A percentile compares a stretch with the other conserved stretches of the same genome.
phyloP scores from a whole-genome alignment of 2,888 invertebrate genomes.

The Melitaea athalia region DNA sequence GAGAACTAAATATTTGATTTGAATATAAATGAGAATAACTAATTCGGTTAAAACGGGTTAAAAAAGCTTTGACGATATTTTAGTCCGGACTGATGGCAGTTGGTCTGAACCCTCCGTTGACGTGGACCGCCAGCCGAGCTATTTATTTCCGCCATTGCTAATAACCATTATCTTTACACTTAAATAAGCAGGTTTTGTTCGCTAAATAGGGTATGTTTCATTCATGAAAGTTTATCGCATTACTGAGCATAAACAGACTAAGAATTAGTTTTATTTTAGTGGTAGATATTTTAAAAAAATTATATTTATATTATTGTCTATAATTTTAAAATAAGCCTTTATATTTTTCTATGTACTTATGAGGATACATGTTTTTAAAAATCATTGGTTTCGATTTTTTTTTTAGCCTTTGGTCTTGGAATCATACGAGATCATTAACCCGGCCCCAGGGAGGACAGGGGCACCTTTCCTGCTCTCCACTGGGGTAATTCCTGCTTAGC shows the following conservation, averaged over 20 bases:
- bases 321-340: no score
- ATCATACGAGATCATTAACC: no score
- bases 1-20: conserved; percentile 10
- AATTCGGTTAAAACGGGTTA: conserved; percentile 21
- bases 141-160: conserved; percentile 26
- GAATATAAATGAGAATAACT: conserved; percentile 28
- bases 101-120: conserved; percentile 17
- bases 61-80: conserved; percentile 25
- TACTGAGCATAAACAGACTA: background rate
- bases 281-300: no score
- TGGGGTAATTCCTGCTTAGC: no score
- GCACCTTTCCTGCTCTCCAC: no score
- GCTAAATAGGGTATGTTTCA: conserved; percentile 12
- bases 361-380: no score
- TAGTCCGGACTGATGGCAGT: conserved; percentile 17
- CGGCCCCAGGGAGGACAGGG: no score
- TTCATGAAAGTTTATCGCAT: conserved; percentile 1
- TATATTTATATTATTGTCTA: no score
- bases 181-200: conserved; percentile 20
- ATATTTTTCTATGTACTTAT: background rate
- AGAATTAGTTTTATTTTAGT: background rate
- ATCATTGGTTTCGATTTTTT: no score
- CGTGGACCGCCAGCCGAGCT: conserved; percentile 21
- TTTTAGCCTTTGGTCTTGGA: no score
- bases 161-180: conserved; percentile 23